Conservation (phyloP, 2,797 vertebrate species). For the Luscinia megarhynchos region DNA sequence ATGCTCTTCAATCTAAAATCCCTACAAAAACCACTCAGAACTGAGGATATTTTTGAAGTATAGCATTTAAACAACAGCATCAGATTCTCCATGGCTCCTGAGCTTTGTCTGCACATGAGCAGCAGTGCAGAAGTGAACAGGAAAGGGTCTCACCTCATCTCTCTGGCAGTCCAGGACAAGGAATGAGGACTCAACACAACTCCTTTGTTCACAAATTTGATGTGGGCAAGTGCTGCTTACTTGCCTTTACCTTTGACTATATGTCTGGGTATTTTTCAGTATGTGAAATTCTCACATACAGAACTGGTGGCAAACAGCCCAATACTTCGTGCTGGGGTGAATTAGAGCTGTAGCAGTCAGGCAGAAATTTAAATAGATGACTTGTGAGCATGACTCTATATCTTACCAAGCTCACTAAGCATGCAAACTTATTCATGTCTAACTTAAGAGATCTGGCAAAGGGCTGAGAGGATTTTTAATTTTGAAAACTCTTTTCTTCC, state of each 20-base stretch:
- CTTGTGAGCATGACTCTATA: neutral
- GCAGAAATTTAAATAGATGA: neutral
- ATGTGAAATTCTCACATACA: neutral
- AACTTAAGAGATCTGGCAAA: neutral
- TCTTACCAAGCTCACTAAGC: neutral
- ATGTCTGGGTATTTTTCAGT: neutral
- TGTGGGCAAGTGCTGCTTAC: fast-evolving
- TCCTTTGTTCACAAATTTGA: neutral
- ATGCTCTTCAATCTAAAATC: neutral
- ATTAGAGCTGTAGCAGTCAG: neutral
- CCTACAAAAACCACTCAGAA: neutral
- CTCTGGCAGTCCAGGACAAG: neutral
- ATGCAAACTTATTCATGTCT: neutral
- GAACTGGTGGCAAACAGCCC: neutral
- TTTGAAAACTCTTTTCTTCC: neutral
- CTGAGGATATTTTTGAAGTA: neutral
- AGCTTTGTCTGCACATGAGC: neutral
- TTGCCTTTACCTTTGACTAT: neutral
- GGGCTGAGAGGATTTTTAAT: neutral
- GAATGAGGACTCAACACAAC: neutral
- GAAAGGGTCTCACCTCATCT: neutral
- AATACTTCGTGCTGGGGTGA: neutral
- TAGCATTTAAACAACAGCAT: neutral
- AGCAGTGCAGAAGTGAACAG: neutral
- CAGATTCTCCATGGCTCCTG: neutral